Evolutionary conservation across 2,113 vertebrate genomes (phyloP).

Genomic region (Thinocorus orbignyianus): DNA sequence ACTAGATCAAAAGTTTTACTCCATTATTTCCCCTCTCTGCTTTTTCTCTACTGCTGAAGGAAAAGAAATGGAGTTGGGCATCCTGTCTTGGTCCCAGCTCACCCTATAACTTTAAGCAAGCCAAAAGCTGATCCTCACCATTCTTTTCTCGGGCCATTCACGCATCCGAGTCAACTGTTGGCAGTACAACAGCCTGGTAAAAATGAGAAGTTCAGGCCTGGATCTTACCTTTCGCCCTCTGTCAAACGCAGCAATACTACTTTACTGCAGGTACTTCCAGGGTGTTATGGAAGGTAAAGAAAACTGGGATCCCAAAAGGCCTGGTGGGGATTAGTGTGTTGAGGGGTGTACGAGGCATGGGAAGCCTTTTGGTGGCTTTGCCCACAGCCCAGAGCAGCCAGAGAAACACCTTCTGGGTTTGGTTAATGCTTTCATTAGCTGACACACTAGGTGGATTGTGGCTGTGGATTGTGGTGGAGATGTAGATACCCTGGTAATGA

Average conservation of each 20-base stretch:
- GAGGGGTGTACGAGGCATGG: not conserved
- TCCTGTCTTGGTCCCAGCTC: conserved; percentile 6
- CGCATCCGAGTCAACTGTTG: not conserved
- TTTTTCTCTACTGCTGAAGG: not conserved
- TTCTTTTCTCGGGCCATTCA: not conserved
- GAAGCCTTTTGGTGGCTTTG: not conserved
- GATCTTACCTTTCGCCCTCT: not conserved
- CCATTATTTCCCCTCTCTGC: not conserved
- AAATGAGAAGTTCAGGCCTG: not conserved
- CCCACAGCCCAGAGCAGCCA: not conserved
- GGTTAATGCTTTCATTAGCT: not conserved
- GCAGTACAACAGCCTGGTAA: not conserved
- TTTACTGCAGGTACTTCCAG: not conserved
- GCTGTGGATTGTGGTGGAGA: not conserved
- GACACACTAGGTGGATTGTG: not conserved
- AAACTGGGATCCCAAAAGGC: not conserved
- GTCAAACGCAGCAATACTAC: not conserved
- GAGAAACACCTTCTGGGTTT: not conserved
- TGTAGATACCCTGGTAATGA: not conserved
- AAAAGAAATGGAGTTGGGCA: not conserved
- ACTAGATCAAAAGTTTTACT: not conserved
- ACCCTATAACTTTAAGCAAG: not conserved
- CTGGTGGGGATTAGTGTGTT: not conserved
- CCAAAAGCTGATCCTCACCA: not conserved
- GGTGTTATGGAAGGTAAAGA: not conserved